Evolutionary conservation across 2,888 invertebrate genomes (phyloP).

Genomic region (Myopa testacea): DNA sequence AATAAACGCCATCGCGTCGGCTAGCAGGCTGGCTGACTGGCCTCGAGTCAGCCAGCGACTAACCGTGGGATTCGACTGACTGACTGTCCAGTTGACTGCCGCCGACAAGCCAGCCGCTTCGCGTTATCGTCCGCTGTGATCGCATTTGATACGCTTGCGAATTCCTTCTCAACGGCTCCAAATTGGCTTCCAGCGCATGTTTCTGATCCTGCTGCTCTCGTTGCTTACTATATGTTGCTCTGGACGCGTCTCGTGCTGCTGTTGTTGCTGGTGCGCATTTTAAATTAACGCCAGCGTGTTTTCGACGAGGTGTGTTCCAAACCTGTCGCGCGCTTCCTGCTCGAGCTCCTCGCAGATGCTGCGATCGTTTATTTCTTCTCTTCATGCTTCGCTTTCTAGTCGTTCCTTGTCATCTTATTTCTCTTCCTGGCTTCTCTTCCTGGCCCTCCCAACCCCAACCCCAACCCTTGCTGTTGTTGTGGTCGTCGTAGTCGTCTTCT

Average conservation of each 20-base stretch:
- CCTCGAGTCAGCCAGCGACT: neutral
- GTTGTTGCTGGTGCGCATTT: slow-evolving; percentile 20
- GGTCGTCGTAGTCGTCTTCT: neutral
- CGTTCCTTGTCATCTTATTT: slow-evolving; percentile 8
- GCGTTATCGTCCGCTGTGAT: slow-evolving; percentile 25
- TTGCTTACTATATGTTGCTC: slow-evolving; percentile 1
- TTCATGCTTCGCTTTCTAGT: neutral
- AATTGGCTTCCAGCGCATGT: slow-evolving; percentile 16
- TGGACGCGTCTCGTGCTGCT: neutral
- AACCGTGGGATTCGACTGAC: neutral
- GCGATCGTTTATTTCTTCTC: neutral
- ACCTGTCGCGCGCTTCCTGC: slow-evolving; percentile 17
- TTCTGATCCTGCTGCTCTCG: neutral
- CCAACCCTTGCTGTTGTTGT: neutral
- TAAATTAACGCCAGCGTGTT: slow-evolving; percentile 29
- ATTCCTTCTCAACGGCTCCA: slow-evolving; percentile 23
- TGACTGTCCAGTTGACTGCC: neutral
- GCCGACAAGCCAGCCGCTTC: slow-evolving; percentile 9
- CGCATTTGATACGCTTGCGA: slow-evolving; percentile 33
- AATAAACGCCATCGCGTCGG: slow-evolving; percentile 36
- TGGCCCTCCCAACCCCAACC: neutral
- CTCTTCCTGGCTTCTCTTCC: neutral
- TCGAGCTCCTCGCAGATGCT: neutral
- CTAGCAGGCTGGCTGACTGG: neutral
- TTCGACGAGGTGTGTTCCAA: slow-evolving; percentile 28